These are phyloP conservation scores for Tetramorium simillimum DNA, from an alignment of 1,140 invertebrate species.

Conservation along the genomic window DNA sequence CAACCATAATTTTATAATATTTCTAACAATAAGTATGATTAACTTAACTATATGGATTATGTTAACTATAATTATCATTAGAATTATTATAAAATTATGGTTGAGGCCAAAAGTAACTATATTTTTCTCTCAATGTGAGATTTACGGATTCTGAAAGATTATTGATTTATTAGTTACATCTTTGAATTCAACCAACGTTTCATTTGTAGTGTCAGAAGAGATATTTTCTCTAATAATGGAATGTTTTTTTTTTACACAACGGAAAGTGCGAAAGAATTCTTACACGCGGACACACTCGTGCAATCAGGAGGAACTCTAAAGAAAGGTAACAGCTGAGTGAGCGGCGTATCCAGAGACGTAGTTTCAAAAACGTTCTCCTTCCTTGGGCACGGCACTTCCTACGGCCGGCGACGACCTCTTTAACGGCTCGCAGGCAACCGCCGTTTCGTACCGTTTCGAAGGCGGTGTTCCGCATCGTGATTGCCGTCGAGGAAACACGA, in stretches of 20 bases:
- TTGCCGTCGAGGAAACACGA: constrained; percentile 54
- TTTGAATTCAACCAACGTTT: neutral
- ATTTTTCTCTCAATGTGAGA: no score
- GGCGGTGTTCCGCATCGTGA: constrained; percentile 60
- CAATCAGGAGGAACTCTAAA: constrained; percentile 36
- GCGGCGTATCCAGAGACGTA: neutral
- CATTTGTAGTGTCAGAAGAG: neutral
- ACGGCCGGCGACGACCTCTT: constrained; percentile 14
- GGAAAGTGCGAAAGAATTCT: constrained; percentile 72
- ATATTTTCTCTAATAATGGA: neutral
- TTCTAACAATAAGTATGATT: no score
- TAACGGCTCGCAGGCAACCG: constrained; percentile 42
- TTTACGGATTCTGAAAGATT: no score
- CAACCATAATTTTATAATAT: no score
- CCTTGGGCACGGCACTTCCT: constrained; percentile 32
- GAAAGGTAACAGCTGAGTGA: constrained; percentile 38
- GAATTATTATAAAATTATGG: no score
- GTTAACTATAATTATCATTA: no score
- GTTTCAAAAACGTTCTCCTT: constrained; percentile 7
- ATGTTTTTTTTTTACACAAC: constrained; percentile 34
- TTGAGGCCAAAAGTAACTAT: no score
- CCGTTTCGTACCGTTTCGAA: constrained; percentile 57
- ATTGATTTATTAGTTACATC: neutral
- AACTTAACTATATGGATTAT: no score
- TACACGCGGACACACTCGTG: constrained; percentile 74